These are phyloP conservation scores for Pterobdella sp. DNA, from an alignment of 2,888 invertebrate species.

Conservation along the genomic window DNA sequence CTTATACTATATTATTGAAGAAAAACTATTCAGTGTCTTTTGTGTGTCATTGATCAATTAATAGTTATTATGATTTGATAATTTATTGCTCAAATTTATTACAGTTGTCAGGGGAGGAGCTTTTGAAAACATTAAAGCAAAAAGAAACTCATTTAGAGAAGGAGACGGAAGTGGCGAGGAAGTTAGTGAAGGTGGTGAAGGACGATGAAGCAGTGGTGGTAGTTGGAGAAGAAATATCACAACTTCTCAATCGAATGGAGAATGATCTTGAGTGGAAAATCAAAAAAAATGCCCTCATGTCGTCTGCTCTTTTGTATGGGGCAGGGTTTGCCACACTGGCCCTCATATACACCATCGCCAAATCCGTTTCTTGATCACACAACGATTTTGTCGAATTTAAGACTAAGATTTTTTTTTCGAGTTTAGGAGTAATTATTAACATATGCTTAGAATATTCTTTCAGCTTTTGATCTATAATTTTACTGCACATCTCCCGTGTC, in stretches of 20 bases:
- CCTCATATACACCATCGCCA: not conserved
- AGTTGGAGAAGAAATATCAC: slow-evolving; percentile 45
- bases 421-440: not conserved
- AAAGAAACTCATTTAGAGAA: slow-evolving; percentile 41
- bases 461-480: not conserved
- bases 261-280: slow-evolving; percentile 47
- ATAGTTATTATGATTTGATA: no score
- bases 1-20: no score
- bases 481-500: not conserved
- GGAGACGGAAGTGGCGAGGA: slow-evolving; percentile 44
- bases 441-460: not conserved
- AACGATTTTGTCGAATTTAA: not conserved
- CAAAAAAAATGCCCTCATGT: slow-evolving; percentile 45
- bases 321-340: slow-evolving; percentile 42
- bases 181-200: slow-evolving; percentile 37
- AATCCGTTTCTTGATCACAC: not conserved
- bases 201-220: slow-evolving; percentile 41
- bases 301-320: slow-evolving; percentile 46
- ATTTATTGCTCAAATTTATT: slow-evolving; percentile 25
- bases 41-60: no score
- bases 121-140: slow-evolving; percentile 36
- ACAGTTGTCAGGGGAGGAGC: slow-evolving; percentile 32
- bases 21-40: no score
- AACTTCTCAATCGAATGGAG: slow-evolving; percentile 44
- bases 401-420: not conserved